These are phyloP conservation scores for Rhinolophus ferrumequinum DNA, from an alignment of 2,113 vertebrate genomes.

Conservation along the genomic window DNA sequence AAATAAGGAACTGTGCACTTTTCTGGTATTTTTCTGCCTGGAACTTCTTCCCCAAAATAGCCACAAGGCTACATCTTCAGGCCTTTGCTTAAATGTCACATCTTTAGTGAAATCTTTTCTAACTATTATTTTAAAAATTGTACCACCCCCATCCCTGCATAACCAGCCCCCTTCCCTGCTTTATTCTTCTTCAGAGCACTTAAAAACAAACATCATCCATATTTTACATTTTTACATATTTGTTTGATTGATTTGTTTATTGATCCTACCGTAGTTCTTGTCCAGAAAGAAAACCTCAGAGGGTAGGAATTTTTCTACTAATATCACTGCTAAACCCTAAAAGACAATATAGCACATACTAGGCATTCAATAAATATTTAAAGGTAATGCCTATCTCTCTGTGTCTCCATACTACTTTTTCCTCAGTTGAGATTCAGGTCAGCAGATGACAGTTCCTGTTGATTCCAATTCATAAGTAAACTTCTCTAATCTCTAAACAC, in stretches of 20 bases:
- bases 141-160: no score
- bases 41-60: neutral
- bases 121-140: neutral
- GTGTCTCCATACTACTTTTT: neutral
- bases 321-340: neutral
- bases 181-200: neutral
- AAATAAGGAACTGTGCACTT: neutral
- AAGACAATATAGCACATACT: neutral
- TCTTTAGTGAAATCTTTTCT: neutral
- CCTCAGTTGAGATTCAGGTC: neutral
- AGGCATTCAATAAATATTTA: neutral
- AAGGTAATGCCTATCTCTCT: neutral
- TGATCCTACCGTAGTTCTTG: neutral
- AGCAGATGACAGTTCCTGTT: neutral
- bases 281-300: neutral
- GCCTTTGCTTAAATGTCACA: neutral
- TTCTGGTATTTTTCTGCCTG: neutral
- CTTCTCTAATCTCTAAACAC: neutral
- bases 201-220: neutral
- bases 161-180: fast-evolving
- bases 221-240: neutral
- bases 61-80: neutral
- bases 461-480: neutral
- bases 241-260: neutral
- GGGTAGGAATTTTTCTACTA: neutral